Conservation (phyloP, 2,113 vertebrate species). For the Mastomys coucha region DNA sequence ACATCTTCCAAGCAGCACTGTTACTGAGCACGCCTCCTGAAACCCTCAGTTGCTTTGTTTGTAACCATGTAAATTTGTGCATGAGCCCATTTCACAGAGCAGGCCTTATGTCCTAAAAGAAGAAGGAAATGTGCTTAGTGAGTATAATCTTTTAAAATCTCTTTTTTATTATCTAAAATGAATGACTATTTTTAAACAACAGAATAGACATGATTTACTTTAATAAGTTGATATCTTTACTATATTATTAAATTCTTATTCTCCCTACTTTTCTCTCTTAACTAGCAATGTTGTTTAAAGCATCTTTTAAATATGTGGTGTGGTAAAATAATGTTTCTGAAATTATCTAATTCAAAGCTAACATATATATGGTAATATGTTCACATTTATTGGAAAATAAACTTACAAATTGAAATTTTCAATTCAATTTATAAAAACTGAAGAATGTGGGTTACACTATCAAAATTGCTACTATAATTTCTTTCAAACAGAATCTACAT, state of each 20-base stretch:
- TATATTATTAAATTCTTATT: neutral
- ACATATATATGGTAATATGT: neutral
- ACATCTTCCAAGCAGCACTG: neutral
- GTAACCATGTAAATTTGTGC: neutral
- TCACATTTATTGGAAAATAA: neutral
- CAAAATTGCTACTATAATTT: neutral
- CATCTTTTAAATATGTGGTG: neutral
- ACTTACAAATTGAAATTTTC: neutral
- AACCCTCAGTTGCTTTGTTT: neutral
- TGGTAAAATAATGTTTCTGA: neutral
- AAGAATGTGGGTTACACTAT: neutral
- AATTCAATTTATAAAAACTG: neutral
- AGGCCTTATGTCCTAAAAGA: neutral
- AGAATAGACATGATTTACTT: neutral
- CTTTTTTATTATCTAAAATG: neutral
- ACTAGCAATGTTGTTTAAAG: neutral
- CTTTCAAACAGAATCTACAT: neutral
- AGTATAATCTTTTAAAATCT: neutral
- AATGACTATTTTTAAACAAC: neutral
- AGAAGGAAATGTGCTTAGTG: neutral
- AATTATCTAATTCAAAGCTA: neutral
- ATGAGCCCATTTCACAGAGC: neutral
- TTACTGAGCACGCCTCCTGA: neutral
- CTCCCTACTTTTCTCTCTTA: neutral
- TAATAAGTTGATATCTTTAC: neutral